phyloP scores from a whole-genome alignment of 2,797 vertebrate species.

The Alcedo quadribrachys region DNA sequence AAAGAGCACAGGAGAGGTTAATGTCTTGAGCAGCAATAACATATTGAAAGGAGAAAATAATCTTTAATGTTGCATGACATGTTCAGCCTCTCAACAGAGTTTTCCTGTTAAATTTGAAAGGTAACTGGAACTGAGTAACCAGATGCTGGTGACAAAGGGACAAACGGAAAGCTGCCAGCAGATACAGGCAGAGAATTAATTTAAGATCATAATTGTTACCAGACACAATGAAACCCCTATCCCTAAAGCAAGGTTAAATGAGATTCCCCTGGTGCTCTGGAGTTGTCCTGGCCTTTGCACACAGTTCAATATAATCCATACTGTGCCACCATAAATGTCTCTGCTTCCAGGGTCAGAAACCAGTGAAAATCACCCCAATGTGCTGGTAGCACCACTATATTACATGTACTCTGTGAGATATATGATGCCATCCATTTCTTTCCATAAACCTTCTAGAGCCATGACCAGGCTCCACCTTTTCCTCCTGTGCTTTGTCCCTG shows the following conservation, averaged over 20 bases:
- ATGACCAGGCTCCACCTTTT: fast-evolving
- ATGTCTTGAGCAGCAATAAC: not conserved
- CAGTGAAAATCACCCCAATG: not conserved
- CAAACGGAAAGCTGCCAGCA: not conserved
- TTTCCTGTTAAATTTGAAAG: too few relatives aligned
- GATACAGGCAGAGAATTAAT: not conserved
- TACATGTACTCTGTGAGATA: not conserved
- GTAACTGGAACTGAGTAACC: too few relatives aligned
- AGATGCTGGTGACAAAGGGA: not conserved
- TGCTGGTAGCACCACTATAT: not conserved
- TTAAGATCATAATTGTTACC: not conserved
- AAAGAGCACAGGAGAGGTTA: not conserved
- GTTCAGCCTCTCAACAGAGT: not conserved
- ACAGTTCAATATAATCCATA: not conserved
- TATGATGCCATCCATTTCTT: not conserved
- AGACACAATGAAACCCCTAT: not conserved
- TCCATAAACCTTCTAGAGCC: not conserved
- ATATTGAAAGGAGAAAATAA: not conserved
- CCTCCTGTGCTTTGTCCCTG: not conserved
- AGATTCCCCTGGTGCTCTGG: not conserved
- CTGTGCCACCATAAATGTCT: not conserved
- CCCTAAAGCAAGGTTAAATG: not conserved
- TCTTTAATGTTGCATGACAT: not conserved
- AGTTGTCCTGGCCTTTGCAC: not conserved
- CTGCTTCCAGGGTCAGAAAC: not conserved